Percentiles rank a stretch among this genome's conserved stretches.
These are phyloP conservation scores for Coreoperca whiteheadi DNA, from an alignment of 2,113 vertebrate genomes.

Conservation along the genomic window DNA sequence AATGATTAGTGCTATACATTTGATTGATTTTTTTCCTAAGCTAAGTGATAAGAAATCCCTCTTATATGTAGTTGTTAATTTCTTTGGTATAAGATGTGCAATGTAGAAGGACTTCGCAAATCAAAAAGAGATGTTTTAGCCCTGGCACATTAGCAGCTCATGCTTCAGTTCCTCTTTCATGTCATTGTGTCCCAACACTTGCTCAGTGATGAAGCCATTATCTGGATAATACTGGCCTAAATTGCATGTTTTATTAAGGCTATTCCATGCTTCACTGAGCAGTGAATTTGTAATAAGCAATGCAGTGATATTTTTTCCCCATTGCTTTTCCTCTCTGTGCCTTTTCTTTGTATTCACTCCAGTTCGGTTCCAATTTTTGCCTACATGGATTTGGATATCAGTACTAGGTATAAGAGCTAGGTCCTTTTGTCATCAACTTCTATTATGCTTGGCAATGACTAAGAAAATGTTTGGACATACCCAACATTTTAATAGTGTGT, in stretches of 20 bases:
- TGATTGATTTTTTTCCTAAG: not conserved
- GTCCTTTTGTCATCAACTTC: slow-evolving; percentile 35
- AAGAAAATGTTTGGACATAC: slow-evolving; percentile 16
- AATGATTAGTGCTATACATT: slow-evolving; percentile 54
- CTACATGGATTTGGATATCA: slow-evolving; percentile 16
- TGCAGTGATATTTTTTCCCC: slow-evolving; percentile 44
- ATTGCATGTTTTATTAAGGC: slow-evolving; percentile 80
- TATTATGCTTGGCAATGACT: slow-evolving; percentile 14
- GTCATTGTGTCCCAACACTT: slow-evolving; percentile 48
- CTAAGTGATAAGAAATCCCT: slow-evolving; percentile 50
- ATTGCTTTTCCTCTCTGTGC: slow-evolving; percentile 11
- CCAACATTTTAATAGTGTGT: not conserved
- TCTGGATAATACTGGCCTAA: slow-evolving; percentile 70
- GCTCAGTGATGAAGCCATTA: slow-evolving; percentile 70
- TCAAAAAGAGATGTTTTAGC: slow-evolving; percentile 93
- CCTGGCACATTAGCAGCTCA: slow-evolving; percentile 84
- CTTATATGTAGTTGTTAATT: slow-evolving; percentile 67
- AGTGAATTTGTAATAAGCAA: slow-evolving; percentile 73
- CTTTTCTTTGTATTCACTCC: slow-evolving; percentile 12
- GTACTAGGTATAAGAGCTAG: not conserved
- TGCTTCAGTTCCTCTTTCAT: slow-evolving; percentile 50
- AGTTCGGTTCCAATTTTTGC: slow-evolving; percentile 6
- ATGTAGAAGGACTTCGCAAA: slow-evolving; percentile 81
- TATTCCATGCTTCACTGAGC: slow-evolving; percentile 70
- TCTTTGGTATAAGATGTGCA: slow-evolving; percentile 86